Evolutionary conservation across 2,113 vertebrate genomes (phyloP).

Genomic region (Perca fluviatilis): DNA sequence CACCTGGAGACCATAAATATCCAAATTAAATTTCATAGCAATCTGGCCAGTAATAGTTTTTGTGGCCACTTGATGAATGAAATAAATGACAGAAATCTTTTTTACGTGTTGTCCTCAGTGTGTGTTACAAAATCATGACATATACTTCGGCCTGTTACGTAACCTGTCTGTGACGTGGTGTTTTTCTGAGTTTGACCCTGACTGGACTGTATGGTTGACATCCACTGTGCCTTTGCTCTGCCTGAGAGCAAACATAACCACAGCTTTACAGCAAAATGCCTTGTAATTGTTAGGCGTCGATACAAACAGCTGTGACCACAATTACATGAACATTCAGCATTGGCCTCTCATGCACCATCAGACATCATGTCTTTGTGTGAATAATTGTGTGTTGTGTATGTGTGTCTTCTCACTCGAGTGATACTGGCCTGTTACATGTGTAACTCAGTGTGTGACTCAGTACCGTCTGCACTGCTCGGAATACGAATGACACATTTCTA

Average conservation of each 20-base stretch:
- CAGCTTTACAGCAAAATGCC: background rate
- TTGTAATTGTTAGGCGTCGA: constrained; percentile 10
- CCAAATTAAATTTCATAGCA: background rate
- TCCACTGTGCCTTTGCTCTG: background rate
- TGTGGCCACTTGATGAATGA: background rate
- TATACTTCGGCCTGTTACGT: background rate
- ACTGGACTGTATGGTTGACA: background rate
- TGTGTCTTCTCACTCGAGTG: background rate
- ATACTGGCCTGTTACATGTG: background rate
- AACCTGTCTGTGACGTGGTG: background rate
- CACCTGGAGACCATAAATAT: background rate
- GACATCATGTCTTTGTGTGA: background rate
- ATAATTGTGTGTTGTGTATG: background rate
- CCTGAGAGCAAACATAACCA: background rate
- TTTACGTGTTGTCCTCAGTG: background rate
- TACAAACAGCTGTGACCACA: constrained; percentile 18
- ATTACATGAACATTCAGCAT: constrained; percentile 11
- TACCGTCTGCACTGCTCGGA: background rate
- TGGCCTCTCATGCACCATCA: background rate
- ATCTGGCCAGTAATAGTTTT: background rate
- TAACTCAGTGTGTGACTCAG: background rate
- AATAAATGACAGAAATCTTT: background rate
- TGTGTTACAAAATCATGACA: background rate
- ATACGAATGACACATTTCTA: background rate
- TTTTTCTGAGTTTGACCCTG: background rate